Evolutionary conservation across 1,140 invertebrate species (phyloP), one percentile per base, ranked within the genome.

Genomic region (Cotesia glomerata): DNA sequence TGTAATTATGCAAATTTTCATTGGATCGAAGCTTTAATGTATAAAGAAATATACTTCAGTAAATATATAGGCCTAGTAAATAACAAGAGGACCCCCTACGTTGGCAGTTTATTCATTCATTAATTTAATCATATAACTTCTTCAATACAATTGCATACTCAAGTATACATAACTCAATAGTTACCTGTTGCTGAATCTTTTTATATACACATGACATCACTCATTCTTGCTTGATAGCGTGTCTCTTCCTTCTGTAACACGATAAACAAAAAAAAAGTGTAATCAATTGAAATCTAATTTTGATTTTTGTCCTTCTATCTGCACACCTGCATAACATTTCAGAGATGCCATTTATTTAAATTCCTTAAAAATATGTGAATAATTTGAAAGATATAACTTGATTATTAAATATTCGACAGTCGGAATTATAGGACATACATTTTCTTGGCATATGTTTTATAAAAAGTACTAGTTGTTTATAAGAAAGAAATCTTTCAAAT

Each of bases 1-100:
- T n/a, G 59, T 35, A 72, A 68, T 69, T 72, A 75, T 72, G 74
- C 69, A 75, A 72, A 75, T 75, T n/a, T 51, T 35, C 14, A 56
- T n/a, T 16, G 14, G 49, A 75, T 71, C 34, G 35, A 18, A 52
- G 58, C 39, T 36, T 65, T 64, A 58, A 51, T 62, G 36, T 34
- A 16, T 45, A 56, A 54, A 58, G 35, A 35, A 8, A 14, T 62
- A 45, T 18, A 59, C 58, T 62, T 39, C 36, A 62, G 36, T 49
- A 52, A 35, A 7, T 61, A 34, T 13, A 62, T 39, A 62, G 11
- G 9, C 4, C 2, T 8, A n/a, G 35, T 26, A 62, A 39, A 14
- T 13, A 58, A 39, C 26, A 49, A 62, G 32, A 32, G 11, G 35
- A 59, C 39, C 68, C 68, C 68, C 56, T 18, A 45, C 5, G 18